Base-by-base conservation (phyloP, 2,113 vertebrate genomes). In the Scalopus aquaticus region DNA sequence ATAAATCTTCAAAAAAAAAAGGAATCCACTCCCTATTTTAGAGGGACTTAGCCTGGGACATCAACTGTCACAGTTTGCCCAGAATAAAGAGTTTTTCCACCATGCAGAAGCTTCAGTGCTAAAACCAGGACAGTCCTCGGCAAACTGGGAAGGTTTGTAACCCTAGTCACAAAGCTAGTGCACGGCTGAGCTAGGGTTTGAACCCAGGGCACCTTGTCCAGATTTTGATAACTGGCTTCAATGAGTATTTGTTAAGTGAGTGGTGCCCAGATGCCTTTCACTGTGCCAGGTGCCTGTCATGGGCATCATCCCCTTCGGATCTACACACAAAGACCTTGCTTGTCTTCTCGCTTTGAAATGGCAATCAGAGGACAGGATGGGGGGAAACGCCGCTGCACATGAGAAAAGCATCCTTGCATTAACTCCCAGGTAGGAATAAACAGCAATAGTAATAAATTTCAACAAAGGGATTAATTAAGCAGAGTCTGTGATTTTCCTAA, bases 401-500 rank as follows among this genome's bases (percentile, higher is more conserved):
- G 9, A 95, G 79, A 79, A 96, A 94, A 84, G 3, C 30, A n/a
- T 91, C 20, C 16, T 83, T 24, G 58, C 46, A 62, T 69, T 80
- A 93, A 91, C 58, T 56, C n/a, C 42, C 76, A 30, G 9, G 62
- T 81, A 89, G 62, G 56, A 94, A 85, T 81, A 94, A 95, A 94
- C 69, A 72, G 44, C 4, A 17, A 60, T 6, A 54, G 49, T 39
- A 91, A 80, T 90, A 91, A 51, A 88, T 91, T 69, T 95, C 87
- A 77, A 97, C 90, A 96, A 92, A 96, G 37, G 70, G 56, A 77
- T 93, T 94, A 83, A 95, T 93, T 89, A 94, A 78, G 69, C 44
- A 56, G 93, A 95, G 90, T 86, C 79, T 90, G 67, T 94, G 95
- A 95, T 96, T 97, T 93, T 76, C 64, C 82, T 91, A 93, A 79